A percentile compares a stretch with the other conserved stretches of the same genome.
phyloP scores from a whole-genome alignment of 2,113 vertebrate genomes.

The Cichladusa arquata region DNA sequence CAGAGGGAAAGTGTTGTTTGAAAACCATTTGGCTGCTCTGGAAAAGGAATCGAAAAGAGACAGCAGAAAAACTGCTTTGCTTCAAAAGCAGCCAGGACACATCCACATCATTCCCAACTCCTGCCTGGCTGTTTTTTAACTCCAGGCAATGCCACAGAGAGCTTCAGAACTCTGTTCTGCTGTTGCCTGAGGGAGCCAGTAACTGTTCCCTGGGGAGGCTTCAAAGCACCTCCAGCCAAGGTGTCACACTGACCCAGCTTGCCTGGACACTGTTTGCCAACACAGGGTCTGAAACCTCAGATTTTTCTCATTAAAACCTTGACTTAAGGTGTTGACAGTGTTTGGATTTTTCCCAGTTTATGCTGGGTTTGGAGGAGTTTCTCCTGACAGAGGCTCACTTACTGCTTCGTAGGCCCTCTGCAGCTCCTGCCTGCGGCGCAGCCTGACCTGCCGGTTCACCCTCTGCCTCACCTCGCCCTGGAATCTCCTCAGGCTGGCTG shows the following conservation, averaged over 20 bases:
- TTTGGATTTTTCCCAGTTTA: background rate
- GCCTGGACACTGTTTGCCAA: rapidly evolving
- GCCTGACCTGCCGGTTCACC: conserved; percentile 77
- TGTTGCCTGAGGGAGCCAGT: background rate
- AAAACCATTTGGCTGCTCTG: background rate
- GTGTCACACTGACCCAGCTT: rapidly evolving
- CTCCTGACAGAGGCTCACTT: background rate
- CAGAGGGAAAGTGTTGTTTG: background rate
- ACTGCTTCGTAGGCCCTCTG: conserved; percentile 73
- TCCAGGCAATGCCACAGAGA: rapidly evolving
- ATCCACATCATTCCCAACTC: background rate
- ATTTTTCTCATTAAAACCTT: background rate
- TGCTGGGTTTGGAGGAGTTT: rapidly evolving
- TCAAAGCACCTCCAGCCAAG: background rate
- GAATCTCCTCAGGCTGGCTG: conserved; percentile 80
- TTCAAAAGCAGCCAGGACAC: background rate
- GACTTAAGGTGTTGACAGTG: background rate
- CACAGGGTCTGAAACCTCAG: rapidly evolving
- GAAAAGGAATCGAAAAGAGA: background rate
- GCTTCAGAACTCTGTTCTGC: background rate
- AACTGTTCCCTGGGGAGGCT: background rate
- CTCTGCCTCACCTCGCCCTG: conserved; percentile 84
- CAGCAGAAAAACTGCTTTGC: background rate
- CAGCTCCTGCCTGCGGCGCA: conserved; percentile 72
- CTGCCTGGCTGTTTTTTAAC: background rate